Evolutionary conservation across 23 tunicate genomes (phyloP), one percentile per base, ranked within the genome.

Genomic region (Phallusia fumigata): DNA sequence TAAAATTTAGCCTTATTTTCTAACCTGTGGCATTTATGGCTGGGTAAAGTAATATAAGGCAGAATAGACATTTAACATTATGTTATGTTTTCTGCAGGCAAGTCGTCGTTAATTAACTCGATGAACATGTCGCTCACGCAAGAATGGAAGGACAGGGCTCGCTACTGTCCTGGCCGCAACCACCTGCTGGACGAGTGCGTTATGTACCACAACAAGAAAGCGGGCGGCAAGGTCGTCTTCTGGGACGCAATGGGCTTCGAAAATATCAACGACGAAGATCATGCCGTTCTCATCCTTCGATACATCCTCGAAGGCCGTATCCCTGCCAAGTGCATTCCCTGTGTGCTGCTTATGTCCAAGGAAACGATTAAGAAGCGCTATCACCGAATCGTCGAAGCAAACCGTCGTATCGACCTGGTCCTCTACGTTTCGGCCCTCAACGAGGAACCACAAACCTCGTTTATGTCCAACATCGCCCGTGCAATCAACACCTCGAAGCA

Each of bases 161-260:
- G 74, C 75, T 97, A 92, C 80, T 83, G 91, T 75, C 97, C 97
- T 24, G 99, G 99, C n/a, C 90, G 93, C 18, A 92, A 86, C 53
- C 99, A 97, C 80, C 78, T 82, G 40, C 89, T 97, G 33, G 95
- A 90, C 84, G 95, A 89, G 33, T 94, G 97, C 53, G 99, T 97
- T 8, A 73, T 97, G 82, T 88, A 51, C 87, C 85, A 88, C 76
- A 96, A 91, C 76, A 86, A 89, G 36, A 44, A 75, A 78, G 69
- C 88, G 0, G 86, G 93, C 2, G 93, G 99, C 65, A 94, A 89
- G 72, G 99, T 97, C 19, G 95, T 92, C 19, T 88, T 97, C 73
- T 92, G 90, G 85, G 99, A 97, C 91, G 93, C 99, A 32, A 89
- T 97, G 35, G 99, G 99, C 72, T 97, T 97, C 78, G 95, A 97